Evolutionary conservation across 2,888 invertebrate genomes (phyloP), one percentile per base, ranked within the genome.

Genomic region (Lepidocyrtoides sp.): DNA sequence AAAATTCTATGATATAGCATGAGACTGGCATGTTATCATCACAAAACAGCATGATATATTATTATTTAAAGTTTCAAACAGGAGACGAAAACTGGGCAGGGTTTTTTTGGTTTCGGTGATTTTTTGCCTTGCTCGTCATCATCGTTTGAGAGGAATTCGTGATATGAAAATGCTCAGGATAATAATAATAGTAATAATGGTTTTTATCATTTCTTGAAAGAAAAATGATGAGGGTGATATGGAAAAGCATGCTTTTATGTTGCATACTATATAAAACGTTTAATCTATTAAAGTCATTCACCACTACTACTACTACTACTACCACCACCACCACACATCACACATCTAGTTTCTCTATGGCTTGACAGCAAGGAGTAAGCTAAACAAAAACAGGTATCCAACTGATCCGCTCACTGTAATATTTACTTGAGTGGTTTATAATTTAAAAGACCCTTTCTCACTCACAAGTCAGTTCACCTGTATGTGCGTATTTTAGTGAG

Each of bases 381-480:
- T 23, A 83, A 36, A 60, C 44, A 83, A 48, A 89, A 89, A 89
- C 88, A 89, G 88, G 88, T 89, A 89, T 89, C 88, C 88, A 69
- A 89, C 88, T 82, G 88, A 81, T 57, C 23, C 20, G 20, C 4
- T 14, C 4, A 51, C 48, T n/a, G 41, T 86, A 77, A 77, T 44
- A 77, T 77, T 77, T 86, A 86, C 63, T 44, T 44, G 75, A 85
- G 36, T 69, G 20, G 41, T 41, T 77, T 51, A 29, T 77, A 77
- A 77, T 77, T 77, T 77, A 77, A 48, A 77, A n/a, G 48, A 77
- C 51, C 77, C 29, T 29, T 77, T 77, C 29, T 20, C 10, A 36
- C 41, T n/a, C n/a, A n/a, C n/a, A n/a, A n/a, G 69, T 8, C 14
- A 54, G 54, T 69, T 69, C 69, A 69, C 32, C n/a, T 26, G 48